These are phyloP conservation scores for Sminthurinus signatus DNA, from an alignment of 1,140 invertebrate species.

Conservation along the genomic window DNA sequence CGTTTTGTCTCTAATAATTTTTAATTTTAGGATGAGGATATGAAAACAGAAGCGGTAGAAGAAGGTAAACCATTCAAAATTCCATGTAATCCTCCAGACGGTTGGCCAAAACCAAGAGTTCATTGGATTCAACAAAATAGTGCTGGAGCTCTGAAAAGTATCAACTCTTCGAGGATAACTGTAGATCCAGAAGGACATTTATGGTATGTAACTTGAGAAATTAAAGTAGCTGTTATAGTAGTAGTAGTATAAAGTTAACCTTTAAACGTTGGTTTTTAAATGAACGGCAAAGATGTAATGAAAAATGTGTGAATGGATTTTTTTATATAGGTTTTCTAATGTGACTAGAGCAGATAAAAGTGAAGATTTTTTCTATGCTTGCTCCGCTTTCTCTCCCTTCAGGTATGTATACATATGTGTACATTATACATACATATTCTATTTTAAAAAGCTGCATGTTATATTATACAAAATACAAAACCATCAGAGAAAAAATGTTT, in stretches of 20 bases:
- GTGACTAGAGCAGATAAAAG: conserved; percentile 73
- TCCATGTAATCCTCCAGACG: conserved; percentile 81
- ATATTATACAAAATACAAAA: too few species aligned
- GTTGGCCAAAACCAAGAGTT: conserved; percentile 87
- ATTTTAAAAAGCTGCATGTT: too few species aligned
- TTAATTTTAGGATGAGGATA: conserved; percentile 60
- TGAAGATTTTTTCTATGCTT: conserved; percentile 76
- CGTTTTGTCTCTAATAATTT: too few species aligned
- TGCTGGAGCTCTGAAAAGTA: conserved; percentile 70
- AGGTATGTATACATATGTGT: conserved; percentile 41
- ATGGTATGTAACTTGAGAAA: too few species aligned
- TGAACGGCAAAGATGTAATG: too few species aligned
- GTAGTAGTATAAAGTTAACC: too few species aligned
- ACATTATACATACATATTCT: conserved; percentile 5
- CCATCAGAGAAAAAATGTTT: too few species aligned
- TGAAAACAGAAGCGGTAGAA: conserved; percentile 58
- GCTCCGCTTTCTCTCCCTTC: conserved; percentile 77
- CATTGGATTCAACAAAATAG: conserved; percentile 66
- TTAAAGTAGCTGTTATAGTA: too few species aligned
- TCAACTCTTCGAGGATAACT: conserved; percentile 88
- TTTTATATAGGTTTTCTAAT: conserved; percentile 94
- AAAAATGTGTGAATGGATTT: too few species aligned
- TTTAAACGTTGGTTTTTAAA: too few species aligned
- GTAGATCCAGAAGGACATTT: conserved; percentile 87
- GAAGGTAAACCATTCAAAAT: conserved; percentile 84